Conservation (phyloP, 2,888 invertebrate species). For the Monoplex corrugatus region DNA sequence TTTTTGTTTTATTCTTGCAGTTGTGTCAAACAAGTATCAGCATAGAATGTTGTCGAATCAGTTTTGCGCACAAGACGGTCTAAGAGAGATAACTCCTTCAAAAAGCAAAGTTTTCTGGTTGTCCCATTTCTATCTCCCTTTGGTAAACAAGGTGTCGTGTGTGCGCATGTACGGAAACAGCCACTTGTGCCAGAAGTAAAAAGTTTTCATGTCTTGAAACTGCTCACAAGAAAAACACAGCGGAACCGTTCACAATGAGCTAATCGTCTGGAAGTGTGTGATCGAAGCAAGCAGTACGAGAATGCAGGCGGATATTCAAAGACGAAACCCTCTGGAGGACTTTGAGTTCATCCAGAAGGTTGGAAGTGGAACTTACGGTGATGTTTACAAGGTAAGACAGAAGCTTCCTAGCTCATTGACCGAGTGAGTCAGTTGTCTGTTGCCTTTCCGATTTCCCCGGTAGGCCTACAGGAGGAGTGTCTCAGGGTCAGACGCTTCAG, state of each 20-base stretch:
- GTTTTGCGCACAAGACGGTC: neutral
- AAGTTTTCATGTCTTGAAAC: neutral
- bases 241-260: neutral
- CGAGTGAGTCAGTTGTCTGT: too few species aligned
- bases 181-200: slow-evolving; percentile 16
- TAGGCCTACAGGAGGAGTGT: too few species aligned
- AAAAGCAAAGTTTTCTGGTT: neutral
- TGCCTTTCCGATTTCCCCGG: too few species aligned
- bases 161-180: slow-evolving; percentile 58
- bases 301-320: slow-evolving; percentile 77
- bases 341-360: slow-evolving; percentile 99
- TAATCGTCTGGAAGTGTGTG: neutral
- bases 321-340: slow-evolving; percentile 85
- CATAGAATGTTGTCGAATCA: too few species aligned
- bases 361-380: slow-evolving; percentile 99
- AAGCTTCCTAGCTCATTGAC: too few species aligned
- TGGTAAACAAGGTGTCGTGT: neutral
- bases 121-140: neutral
- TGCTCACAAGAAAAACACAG: too few species aligned
- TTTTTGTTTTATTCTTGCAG: too few species aligned
- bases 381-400: slow-evolving; percentile 95
- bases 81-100: neutral
- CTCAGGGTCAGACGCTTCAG: too few species aligned
- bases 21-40: too few species aligned
- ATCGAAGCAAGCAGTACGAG: neutral